phyloP scores from a whole-genome alignment of 2,888 invertebrate genomes.

The Nomada flava region DNA sequence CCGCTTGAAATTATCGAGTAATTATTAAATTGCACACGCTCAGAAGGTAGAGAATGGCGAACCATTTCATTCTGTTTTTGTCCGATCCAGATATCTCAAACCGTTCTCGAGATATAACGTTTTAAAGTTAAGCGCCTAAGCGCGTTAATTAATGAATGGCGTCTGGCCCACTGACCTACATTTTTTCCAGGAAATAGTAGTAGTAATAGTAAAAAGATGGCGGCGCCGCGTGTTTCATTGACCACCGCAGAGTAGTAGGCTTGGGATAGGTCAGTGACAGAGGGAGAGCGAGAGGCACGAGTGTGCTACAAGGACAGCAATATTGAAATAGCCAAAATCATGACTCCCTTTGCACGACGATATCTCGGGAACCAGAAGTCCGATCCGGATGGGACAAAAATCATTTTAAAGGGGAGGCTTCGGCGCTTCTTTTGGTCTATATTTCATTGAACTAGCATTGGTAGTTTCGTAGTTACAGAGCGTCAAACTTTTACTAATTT shows the following conservation, averaged over 20 bases:
- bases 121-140: background rate
- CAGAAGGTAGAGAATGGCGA: background rate
- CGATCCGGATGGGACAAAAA: background rate
- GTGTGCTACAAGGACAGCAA: background rate
- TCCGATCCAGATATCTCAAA: background rate
- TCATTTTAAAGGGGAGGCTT: background rate
- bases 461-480: background rate
- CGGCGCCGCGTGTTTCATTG: slow-evolving; percentile 3
- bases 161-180: slow-evolving; percentile 9
- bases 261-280: slow-evolving; percentile 1
- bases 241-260: background rate
- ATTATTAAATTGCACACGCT: background rate
- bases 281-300: background rate
- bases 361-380: background rate
- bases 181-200: slow-evolving; percentile 1
- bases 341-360: background rate
- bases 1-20: too few relatives aligned
- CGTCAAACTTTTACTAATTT: background rate
- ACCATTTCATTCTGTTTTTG: background rate
- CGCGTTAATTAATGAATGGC: background rate
- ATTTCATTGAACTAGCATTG: background rate
- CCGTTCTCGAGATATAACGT: background rate
- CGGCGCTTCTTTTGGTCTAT: background rate
- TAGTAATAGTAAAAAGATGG: slow-evolving; percentile 12
- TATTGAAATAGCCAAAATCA: background rate